Conservation (phyloP, 2,113 vertebrate species). For the Nyctibius bracteatus region DNA sequence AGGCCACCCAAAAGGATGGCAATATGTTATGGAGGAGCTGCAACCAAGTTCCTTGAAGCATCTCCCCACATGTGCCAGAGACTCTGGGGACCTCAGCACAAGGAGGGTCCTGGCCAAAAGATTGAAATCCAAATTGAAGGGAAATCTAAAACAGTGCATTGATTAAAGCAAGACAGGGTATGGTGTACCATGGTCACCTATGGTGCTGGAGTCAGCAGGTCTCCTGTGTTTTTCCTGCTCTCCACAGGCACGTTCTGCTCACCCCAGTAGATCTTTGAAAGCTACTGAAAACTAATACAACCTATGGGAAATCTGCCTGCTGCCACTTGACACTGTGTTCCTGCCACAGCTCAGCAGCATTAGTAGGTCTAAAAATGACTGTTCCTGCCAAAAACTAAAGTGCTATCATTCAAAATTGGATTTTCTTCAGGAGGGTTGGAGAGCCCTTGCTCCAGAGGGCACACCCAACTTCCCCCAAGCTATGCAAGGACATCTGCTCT, state of each 20-base stretch:
- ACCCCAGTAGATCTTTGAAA: not conserved
- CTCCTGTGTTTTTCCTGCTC: not conserved
- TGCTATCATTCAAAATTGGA: not conserved
- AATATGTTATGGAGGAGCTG: rapidly evolving
- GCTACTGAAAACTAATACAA: not conserved
- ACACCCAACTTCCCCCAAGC: not conserved
- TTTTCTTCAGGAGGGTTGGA: not conserved
- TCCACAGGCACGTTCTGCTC: not conserved
- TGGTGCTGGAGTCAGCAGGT: not conserved
- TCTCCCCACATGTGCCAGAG: not conserved
- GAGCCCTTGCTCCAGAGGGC: not conserved
- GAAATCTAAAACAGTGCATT: not conserved
- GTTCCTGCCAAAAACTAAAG: not conserved
- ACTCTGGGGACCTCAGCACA: not conserved
- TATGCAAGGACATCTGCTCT: not conserved
- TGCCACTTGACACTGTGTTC: not conserved
- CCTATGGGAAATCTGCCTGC: not conserved
- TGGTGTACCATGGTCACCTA: not conserved
- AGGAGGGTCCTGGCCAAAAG: not conserved
- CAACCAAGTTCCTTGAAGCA: not conserved
- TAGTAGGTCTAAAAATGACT: not conserved
- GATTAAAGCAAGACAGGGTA: not conserved
- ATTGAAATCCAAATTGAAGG: not conserved
- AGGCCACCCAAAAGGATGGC: not conserved
- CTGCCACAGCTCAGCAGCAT: not conserved